Evolutionary conservation across 2,888 invertebrate species (phyloP).

Genomic region (Gasteruption jaculator): DNA sequence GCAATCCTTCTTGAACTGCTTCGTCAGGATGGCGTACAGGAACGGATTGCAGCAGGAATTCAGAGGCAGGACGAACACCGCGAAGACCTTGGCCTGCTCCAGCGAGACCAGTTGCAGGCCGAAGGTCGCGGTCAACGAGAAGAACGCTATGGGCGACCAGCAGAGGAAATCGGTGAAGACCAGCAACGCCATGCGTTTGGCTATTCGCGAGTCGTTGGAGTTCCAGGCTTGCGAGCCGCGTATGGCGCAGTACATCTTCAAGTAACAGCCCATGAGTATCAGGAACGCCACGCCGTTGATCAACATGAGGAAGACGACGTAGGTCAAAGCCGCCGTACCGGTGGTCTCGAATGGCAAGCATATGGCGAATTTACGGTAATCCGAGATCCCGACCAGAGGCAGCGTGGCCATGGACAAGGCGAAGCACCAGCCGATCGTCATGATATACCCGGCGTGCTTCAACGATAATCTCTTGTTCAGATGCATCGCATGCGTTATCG

Average conservation of each 20-base stretch:
- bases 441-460: slow-evolving; percentile 86
- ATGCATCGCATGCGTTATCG: slow-evolving; percentile 97
- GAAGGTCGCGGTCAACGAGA: slow-evolving; percentile 89
- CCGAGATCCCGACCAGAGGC: slow-evolving; percentile 87
- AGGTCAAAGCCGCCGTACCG: slow-evolving; percentile 72
- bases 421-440: slow-evolving; percentile 91
- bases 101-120: slow-evolving; percentile 86
- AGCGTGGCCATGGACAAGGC: slow-evolving; percentile 81
- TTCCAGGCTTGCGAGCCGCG: slow-evolving; percentile 97
- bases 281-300: slow-evolving; percentile 92
- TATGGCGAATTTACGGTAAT: slow-evolving; percentile 94
- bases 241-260: slow-evolving; percentile 97
- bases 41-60: slow-evolving; percentile 98
- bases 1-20: slow-evolving; percentile 97
- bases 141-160: slow-evolving; percentile 97
- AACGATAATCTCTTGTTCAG: slow-evolving; percentile 89
- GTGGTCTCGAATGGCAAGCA: slow-evolving; percentile 93
- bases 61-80: slow-evolving; percentile 91
- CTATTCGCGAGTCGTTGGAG: slow-evolving; percentile 93
- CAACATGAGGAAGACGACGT: slow-evolving; percentile 85
- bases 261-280: slow-evolving; percentile 91
- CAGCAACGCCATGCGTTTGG: slow-evolving; percentile 92
- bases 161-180: slow-evolving; percentile 97
- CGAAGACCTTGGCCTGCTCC: slow-evolving; percentile 93
- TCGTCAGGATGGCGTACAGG: slow-evolving; percentile 94